Base-by-base conservation (phyloP, 2,888 invertebrate genomes). In the Lasius platythorax region DNA sequence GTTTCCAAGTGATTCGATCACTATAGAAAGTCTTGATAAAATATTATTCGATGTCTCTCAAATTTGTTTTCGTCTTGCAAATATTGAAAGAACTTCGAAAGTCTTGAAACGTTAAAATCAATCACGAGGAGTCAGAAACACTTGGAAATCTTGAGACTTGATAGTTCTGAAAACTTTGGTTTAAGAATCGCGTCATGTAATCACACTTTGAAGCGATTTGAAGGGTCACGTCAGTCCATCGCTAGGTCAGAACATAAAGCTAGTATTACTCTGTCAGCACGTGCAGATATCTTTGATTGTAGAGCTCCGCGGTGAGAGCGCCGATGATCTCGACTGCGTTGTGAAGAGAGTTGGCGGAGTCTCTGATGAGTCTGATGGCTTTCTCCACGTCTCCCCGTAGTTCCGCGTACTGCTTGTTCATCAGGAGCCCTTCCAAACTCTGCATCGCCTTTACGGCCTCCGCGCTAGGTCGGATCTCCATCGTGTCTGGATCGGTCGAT, bases 321-420 rank as follows among this genome's bases (percentile, higher is more conserved):
- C 95, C 94, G 67, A 96, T 92, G 79, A 96, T 95, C 9, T 94
- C 92, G 67, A 95, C 93, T 4, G 95, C 95, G 87, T 96, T 96
- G 91, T 96, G 96, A 81, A 96, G 92, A 0, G 96, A 96, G 93
- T 96, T 96, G 61, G 95, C 95, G 9, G 96, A 95, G 90, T 96
- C 96, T 89, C 96, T 95, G 86, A 96, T 96, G 46, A 95, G 92
- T 72, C 93, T 93, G 12, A 95, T 91, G 23, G 95, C 94, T 72
- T 94, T 92, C 85, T 96, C 95, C 30, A 95, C 92, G 50, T 95
- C 94, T 43, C 93, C 92, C 81, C 94, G 94, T 8, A 95, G 88
- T 50, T 95, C 95, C 3, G 93, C 88, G 87, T 95, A 96, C 81
- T 95, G 95, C 84, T 95, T 95, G 84, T 95, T 95, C 15, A 89